Percentiles rank a stretch among this genome's conserved stretches.
Conservation (phyloP, 2,888 invertebrate genomes). For the Podotricha telesiphe region DNA sequence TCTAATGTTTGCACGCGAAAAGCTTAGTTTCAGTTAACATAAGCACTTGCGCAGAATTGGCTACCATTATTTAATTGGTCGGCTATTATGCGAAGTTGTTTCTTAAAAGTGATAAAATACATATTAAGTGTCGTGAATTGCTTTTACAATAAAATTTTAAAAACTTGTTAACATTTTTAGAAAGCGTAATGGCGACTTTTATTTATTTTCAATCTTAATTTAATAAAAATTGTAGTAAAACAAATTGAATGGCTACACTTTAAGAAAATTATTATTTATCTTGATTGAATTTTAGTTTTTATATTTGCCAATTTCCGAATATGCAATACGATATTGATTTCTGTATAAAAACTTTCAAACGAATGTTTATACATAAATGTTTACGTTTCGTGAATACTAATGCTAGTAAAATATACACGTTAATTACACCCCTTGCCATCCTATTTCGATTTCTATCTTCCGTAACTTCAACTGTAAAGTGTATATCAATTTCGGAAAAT, state of each 20-base stretch:
- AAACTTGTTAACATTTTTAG: slow-evolving; percentile 38
- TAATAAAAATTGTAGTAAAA: slow-evolving; percentile 32
- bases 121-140: slow-evolving; percentile 41
- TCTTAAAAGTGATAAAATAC: slow-evolving; percentile 58
- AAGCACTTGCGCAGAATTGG: slow-evolving; percentile 67
- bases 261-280: slow-evolving; percentile 40
- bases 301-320: slow-evolving; percentile 26
- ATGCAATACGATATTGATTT: slow-evolving; percentile 5
- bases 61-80: slow-evolving; percentile 61
- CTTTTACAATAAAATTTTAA: slow-evolving; percentile 35
- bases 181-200: slow-evolving; percentile 41
- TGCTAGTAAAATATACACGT: slow-evolving; percentile 3
- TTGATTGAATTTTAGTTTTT: slow-evolving; percentile 42
- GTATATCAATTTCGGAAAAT: too few species aligned
- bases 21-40: slow-evolving; percentile 65
- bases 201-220: slow-evolving; percentile 43
- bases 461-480: neutral
- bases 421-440: neutral
- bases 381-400: slow-evolving; percentile 1
- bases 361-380: slow-evolving; percentile 5
- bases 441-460: too few species aligned
- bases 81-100: slow-evolving; percentile 58
- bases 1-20: slow-evolving; percentile 74
- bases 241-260: slow-evolving; percentile 39
- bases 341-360: slow-evolving; percentile 22